Evolutionary conservation across 1,140 invertebrate species (phyloP).

Genomic region (Cecropterus lyciades): DNA sequence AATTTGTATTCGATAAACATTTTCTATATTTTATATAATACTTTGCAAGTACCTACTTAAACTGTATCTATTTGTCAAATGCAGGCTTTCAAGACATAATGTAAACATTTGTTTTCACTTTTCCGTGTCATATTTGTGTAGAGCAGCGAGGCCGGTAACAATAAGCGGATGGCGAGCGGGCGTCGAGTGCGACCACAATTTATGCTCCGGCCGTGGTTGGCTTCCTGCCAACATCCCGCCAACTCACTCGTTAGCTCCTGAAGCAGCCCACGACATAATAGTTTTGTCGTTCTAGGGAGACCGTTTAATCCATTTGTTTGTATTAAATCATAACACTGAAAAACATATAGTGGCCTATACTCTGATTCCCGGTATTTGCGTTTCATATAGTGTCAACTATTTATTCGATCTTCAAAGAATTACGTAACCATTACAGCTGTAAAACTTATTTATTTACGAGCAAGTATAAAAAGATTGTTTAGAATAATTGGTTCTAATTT

Average conservation of each 20-base stretch:
- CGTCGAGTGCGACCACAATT: constrained; percentile 57
- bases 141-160: constrained; percentile 26
- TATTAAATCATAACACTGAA: constrained; percentile 52
- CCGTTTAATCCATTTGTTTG: constrained; percentile 62
- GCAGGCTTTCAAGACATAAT: constrained; percentile 6
- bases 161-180: constrained; percentile 40
- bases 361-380: constrained; percentile 4
- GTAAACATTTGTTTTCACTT: constrained; percentile 58
- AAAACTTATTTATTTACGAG: no score
- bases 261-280: constrained; percentile 65
- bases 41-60: background rate
- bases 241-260: constrained; percentile 63
- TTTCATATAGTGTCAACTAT: background rate
- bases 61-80: constrained; percentile 3
- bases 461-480: constrained; percentile 38
- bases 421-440: no score
- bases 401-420: no score
- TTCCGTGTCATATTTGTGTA: constrained; percentile 53
- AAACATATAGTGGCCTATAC: constrained; percentile 30
- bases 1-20: no score
- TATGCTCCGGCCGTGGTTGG: constrained; percentile 55
- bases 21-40: no score
- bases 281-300: constrained; percentile 63
- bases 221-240: constrained; percentile 52
- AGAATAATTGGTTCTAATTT: constrained; percentile 54